These are phyloP conservation scores for Aproaerema taeniolella DNA, from an alignment of 2,888 invertebrate species.

Conservation along the genomic window DNA sequence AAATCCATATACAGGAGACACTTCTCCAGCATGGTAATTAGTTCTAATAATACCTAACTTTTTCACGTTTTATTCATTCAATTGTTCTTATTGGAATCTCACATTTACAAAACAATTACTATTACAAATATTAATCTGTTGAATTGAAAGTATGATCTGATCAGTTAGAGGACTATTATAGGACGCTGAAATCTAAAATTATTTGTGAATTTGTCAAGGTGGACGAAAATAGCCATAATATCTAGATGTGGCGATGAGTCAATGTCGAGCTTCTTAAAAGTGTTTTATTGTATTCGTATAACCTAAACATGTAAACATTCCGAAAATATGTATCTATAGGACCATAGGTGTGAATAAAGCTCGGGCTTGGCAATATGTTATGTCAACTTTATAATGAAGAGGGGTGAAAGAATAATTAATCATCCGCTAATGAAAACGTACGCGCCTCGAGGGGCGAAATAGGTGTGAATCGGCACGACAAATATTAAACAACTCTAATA, in stretches of 20 bases:
- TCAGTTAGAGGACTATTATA: constrained; percentile 2
- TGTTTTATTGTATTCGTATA: constrained; percentile 31
- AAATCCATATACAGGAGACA: too few relatives aligned
- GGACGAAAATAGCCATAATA: constrained; percentile 38
- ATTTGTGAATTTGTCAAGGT: constrained; percentile 33
- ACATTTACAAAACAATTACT: too few relatives aligned
- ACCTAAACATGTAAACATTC: constrained; percentile 8
- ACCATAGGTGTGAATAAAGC: background rate
- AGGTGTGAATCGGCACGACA: constrained; percentile 33
- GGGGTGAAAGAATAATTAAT: constrained; percentile 25
- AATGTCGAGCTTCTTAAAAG: constrained; percentile 38
- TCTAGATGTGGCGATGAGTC: constrained; percentile 35
- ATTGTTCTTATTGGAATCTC: too few relatives aligned
- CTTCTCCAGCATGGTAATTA: too few relatives aligned
- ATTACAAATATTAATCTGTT: too few relatives aligned
- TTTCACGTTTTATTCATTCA: too few relatives aligned
- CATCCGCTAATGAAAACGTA: constrained; percentile 37
- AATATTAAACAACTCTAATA: too few relatives aligned
- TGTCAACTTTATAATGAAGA: constrained; percentile 12
- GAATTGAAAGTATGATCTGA: too few relatives aligned
- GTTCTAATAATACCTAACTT: too few relatives aligned
- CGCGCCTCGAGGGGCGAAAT: constrained; percentile 37
- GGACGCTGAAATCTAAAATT: constrained; percentile 28
- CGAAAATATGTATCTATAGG: constrained; percentile 3
- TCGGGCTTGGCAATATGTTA: background rate